Conservation (phyloP, 2,797 vertebrate genomes). For the Manis javanica region DNA sequence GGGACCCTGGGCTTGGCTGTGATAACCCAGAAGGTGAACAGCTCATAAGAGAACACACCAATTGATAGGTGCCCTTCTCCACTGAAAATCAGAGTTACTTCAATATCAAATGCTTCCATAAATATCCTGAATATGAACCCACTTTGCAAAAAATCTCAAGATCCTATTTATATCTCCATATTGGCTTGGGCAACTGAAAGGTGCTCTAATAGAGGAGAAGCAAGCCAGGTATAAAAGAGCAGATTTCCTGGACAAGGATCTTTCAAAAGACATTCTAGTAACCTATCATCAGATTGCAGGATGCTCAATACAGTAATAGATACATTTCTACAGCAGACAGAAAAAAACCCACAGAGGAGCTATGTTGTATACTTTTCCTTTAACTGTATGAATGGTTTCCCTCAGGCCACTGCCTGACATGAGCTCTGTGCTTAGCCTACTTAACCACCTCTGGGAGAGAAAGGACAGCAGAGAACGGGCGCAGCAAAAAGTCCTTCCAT, state of each 20-base stretch:
- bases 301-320: neutral
- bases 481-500: neutral
- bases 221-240: neutral
- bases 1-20: neutral
- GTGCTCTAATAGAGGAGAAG: neutral
- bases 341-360: neutral
- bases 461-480: neutral
- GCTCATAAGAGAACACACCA: neutral
- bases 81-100: slow-evolving; percentile 20
- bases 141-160: neutral
- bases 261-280: neutral
- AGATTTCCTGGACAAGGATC: neutral
- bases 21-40: neutral
- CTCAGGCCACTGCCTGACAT: neutral
- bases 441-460: neutral
- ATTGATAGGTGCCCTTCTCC: neutral
- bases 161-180: neutral
- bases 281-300: neutral
- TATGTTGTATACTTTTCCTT: neutral
- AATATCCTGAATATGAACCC: neutral
- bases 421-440: neutral
- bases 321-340: neutral
- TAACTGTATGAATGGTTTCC: neutral
- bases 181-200: neutral
- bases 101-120: neutral